phyloP scores from a whole-genome alignment of 1,140 invertebrate species.

The Zaprionus inermis region DNA sequence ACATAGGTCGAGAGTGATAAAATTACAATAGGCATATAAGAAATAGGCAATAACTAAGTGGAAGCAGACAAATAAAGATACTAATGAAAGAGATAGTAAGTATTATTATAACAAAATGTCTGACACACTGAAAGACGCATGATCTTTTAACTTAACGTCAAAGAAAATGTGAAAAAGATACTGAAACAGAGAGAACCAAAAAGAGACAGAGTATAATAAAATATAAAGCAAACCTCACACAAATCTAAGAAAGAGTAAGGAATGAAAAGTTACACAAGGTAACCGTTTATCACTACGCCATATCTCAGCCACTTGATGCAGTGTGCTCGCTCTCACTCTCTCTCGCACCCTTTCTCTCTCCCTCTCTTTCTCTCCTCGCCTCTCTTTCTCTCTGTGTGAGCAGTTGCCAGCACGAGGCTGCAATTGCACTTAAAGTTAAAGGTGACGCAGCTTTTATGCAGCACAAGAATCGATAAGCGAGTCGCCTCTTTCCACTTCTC shows the following conservation, averaged over 20 bases:
- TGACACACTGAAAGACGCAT: no score
- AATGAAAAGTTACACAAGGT: not conserved
- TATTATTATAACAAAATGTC: not conserved
- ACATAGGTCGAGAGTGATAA: no score
- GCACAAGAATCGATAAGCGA: conserved; percentile 10
- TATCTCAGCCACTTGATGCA: not conserved
- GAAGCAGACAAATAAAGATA: not conserved
- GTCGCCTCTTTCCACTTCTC: conserved; percentile 7
- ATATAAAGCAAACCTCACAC: no score
- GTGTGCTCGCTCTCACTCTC: not conserved
- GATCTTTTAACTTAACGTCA: not conserved
- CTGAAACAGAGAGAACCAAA: not conserved
- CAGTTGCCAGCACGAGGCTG: conserved; percentile 6
- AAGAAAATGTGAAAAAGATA: not conserved
- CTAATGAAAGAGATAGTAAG: not conserved
- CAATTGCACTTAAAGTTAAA: conserved; percentile 28
- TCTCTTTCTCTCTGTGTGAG: not conserved
- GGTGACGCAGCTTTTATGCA: conserved; percentile 5
- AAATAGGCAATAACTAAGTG: no score
- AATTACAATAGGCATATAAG: no score
- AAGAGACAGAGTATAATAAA: no score
- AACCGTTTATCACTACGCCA: not conserved
- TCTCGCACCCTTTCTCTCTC: no score
- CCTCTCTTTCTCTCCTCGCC: no score
- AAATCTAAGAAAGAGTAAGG: no score